These are phyloP conservation scores for Ailurus styani DNA, from an alignment of 2,113 vertebrate genomes.

Conservation along the genomic window DNA sequence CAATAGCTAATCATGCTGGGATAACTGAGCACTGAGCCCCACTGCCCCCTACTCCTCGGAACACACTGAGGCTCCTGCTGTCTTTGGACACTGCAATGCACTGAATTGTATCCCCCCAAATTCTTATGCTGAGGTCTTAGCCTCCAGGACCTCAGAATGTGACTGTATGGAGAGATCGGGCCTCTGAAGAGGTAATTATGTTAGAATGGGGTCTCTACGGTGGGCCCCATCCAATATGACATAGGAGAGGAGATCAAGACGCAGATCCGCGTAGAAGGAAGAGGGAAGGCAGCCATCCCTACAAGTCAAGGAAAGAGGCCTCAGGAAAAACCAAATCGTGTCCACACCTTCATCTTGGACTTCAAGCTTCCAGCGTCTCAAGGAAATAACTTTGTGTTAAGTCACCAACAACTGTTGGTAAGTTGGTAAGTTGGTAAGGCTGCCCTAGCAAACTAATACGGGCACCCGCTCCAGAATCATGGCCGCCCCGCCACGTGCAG, in stretches of 20 bases:
- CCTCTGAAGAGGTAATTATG: background rate
- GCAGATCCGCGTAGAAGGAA: background rate
- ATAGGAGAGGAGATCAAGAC: background rate
- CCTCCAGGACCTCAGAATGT: background rate
- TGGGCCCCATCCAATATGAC: background rate
- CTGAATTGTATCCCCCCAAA: background rate
- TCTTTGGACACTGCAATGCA: background rate
- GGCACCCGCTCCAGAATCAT: background rate
- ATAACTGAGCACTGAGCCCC: background rate
- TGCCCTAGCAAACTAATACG: background rate
- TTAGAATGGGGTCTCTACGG: background rate
- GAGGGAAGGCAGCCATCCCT: background rate
- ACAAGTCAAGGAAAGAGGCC: background rate
- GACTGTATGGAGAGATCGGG: background rate
- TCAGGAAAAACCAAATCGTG: background rate
- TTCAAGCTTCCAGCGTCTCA: background rate
- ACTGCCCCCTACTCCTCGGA: background rate
- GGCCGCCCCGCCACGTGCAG: fast-evolving
- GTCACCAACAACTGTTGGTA: no score
- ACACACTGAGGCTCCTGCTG: background rate
- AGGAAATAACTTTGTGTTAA: background rate
- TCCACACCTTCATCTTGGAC: background rate
- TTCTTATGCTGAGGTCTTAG: background rate
- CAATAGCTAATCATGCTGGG: background rate
- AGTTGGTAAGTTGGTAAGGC: fast-evolving